Percentiles rank a stretch among this genome's conserved stretches.
These are phyloP conservation scores for Araneus ventricosus DNA, from an alignment of 1,140 invertebrate genomes.

Conservation along the genomic window DNA sequence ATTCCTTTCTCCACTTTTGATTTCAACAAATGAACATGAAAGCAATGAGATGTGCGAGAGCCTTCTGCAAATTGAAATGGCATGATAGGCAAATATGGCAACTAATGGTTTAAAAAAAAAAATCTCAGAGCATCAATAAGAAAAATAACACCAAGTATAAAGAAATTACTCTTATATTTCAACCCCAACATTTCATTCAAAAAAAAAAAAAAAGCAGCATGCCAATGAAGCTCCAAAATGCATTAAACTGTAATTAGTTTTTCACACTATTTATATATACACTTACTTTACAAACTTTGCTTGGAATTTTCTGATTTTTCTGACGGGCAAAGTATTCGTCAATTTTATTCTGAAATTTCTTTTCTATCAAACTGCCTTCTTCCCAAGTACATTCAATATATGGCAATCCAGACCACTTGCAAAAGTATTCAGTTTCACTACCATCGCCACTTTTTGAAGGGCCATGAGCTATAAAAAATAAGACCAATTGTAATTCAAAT, in stretches of 20 bases:
- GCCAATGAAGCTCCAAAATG: not conserved
- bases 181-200: no score
- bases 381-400: constrained; percentile 99
- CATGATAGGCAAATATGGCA: no score
- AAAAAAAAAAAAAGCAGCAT: not conserved
- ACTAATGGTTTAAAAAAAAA: no score
- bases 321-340: constrained; percentile 90
- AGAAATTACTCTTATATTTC: no score
- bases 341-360: constrained; percentile 92
- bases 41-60: no score
- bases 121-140: no score
- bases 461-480: constrained; percentile 77
- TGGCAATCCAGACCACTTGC: constrained; percentile 98
- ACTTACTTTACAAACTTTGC: constrained; percentile 88
- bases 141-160: no score
- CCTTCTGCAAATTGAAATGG: no score
- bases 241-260: no score
- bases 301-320: constrained; percentile 93
- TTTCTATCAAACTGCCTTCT: constrained; percentile 89
- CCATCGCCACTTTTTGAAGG: constrained; percentile 86
- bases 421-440: constrained; percentile 90
- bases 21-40: no score
- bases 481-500: not conserved
- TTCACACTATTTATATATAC: not conserved
- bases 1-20: no score